Evolutionary conservation across 1,140 invertebrate genomes (phyloP), one percentile per base, ranked within the genome.

Genomic region (Thalassaphorura encarpata): DNA sequence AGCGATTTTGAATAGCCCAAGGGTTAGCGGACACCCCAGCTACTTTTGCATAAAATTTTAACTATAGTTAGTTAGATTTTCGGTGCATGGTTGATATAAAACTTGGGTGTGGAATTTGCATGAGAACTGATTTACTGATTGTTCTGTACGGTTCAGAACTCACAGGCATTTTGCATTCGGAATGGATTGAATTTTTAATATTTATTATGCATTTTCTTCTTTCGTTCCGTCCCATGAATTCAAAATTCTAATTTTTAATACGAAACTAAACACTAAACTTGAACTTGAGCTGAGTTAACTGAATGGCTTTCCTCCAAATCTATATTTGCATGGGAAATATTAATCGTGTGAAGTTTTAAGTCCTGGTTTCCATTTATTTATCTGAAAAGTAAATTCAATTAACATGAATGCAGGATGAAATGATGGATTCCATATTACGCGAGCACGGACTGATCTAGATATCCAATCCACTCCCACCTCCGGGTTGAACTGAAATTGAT

Each of bases 371-470:
- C 19, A 18, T 42, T 47, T 23, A 47, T 47, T 11, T 47, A 11
- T 18, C 26, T 11, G 13, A 11, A 26, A 47, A 13, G 6, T 23
- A 47, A 21, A n/a, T n/a, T n/a, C n/a, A 47, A 6, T 8, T 26
- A 8, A 13, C 4, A 27, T 27, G 3, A 28, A 4, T 52, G 27
- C 69, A 73, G 71, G 71, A 73, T 64, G 72, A 73, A 58, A 67
- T 69, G 54, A 66, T 73, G 64, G 71, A 73, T 61, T 66, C 64
- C 33, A 67, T 71, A 36, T 66, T 73, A 31, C 66, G 67, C 66
- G 72, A 73, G 58, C 71, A 73, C 66, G 72, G 71, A 54, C 68
- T 74, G 56, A 66, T 69, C 57, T 72, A 70, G 64, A 27, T 29
- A 8, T 43, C n/a, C 33, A 52, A 16, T 41, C 29, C 36, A 47